Conservation (phyloP, 2,888 invertebrate species). For the Glaucopsyche alexis region DNA sequence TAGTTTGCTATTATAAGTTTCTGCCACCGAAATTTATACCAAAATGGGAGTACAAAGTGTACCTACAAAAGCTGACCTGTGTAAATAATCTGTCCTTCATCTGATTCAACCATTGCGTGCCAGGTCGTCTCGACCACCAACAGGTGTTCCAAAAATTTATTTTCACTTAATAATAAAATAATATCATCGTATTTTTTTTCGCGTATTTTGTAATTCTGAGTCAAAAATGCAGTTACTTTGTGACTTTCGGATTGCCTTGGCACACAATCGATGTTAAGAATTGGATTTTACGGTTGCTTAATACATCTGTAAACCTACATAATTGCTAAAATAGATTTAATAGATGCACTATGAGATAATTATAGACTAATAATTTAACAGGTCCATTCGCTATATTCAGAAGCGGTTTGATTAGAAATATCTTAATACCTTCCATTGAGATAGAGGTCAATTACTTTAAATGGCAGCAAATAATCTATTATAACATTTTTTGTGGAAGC, state of each 20-base stretch:
- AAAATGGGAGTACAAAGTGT: too few relatives aligned
- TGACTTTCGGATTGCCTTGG: constrained; percentile 20
- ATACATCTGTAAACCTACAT: constrained; percentile 4
- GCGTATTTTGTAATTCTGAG: neutral
- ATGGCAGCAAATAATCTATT: too few relatives aligned
- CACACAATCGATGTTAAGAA: constrained; percentile 27
- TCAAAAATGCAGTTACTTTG: constrained; percentile 16
- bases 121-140: neutral
- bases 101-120: neutral
- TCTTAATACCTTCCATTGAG: neutral
- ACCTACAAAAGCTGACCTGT: too few relatives aligned
- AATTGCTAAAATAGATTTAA: constrained; percentile 14
- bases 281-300: constrained; percentile 11
- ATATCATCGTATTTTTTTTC: constrained; percentile 15
- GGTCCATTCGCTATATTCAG: neutral
- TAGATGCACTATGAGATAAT: constrained; percentile 26
- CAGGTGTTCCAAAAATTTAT: neutral
- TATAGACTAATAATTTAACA: neutral
- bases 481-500: neutral
- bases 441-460: too few relatives aligned
- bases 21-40: too few relatives aligned
- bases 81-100: neutral
- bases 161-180: neutral
- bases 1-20: too few relatives aligned
- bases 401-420: neutral